Conservation (phyloP, 2,888 invertebrate genomes). For the Polylopha cassiicola region DNA sequence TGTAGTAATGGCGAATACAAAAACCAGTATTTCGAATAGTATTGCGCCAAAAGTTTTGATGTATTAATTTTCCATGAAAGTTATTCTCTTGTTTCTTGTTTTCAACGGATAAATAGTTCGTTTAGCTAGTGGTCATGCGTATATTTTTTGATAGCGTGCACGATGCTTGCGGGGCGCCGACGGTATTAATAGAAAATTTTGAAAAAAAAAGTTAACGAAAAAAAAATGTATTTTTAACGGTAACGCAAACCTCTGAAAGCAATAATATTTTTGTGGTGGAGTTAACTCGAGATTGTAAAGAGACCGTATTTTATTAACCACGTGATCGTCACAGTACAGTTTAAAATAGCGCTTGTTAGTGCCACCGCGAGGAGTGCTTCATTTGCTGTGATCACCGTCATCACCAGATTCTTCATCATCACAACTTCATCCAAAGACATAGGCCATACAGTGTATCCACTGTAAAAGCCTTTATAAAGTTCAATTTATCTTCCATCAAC, state of each 20-base stretch:
- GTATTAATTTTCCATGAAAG: conserved; percentile 72
- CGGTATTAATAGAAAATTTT: conserved; percentile 38
- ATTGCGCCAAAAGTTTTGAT: conserved; percentile 77
- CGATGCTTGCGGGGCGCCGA: conserved; percentile 65
- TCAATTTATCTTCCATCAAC: neutral
- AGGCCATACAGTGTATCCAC: neutral
- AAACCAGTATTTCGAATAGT: conserved; percentile 71
- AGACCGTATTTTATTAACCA: conserved; percentile 68
- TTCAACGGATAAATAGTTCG: conserved; percentile 59
- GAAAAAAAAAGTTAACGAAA: conserved; percentile 35
- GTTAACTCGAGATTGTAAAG: conserved; percentile 53
- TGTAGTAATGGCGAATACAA: conserved; percentile 73
- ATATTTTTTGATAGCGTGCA: conserved; percentile 73
- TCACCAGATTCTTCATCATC: too few relatives aligned
- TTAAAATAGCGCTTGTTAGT: conserved; percentile 59
- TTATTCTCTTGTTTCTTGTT: conserved; percentile 58
- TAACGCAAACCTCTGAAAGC: conserved; percentile 67
- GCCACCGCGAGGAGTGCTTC: conserved; percentile 51
- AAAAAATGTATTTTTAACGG: conserved; percentile 60
- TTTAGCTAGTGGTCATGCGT: conserved; percentile 76
- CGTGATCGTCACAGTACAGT: conserved; percentile 58
- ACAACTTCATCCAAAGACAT: neutral
- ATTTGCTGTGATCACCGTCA: conserved; percentile 26
- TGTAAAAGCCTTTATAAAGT: neutral
- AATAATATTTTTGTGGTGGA: conserved; percentile 73